These are phyloP conservation scores for Mormyrus lacerda DNA, from an alignment of 2,113 vertebrate genomes.

Conservation along the genomic window DNA sequence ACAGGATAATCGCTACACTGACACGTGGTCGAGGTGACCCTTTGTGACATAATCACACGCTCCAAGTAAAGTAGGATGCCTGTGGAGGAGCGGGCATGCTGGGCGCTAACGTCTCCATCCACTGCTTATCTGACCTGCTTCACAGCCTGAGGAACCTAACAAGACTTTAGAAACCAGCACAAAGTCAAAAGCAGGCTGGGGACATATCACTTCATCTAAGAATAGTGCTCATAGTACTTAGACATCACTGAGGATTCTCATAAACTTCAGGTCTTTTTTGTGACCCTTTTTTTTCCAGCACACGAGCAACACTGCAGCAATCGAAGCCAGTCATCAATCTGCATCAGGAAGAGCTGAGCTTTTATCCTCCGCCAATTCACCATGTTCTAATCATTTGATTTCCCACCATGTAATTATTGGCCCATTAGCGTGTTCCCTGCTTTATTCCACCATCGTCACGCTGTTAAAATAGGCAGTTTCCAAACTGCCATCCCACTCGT, in stretches of 20 bases:
- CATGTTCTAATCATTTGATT: background rate
- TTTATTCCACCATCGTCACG: background rate
- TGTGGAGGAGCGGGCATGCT: background rate
- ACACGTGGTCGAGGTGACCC: background rate
- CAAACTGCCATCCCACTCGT: background rate
- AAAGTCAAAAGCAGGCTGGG: background rate
- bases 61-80: background rate
- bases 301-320: background rate
- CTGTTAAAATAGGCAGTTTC: conserved; percentile 2
- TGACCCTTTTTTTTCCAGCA: background rate
- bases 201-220: background rate
- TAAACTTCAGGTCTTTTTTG: background rate
- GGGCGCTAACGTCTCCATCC: background rate
- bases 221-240: background rate
- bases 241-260: background rate
- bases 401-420: conserved; percentile 10
- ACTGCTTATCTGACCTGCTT: background rate
- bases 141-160: background rate
- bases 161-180: background rate
- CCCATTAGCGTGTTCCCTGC: background rate
- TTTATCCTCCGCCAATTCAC: background rate
- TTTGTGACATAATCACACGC: background rate
- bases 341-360: background rate
- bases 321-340: background rate
- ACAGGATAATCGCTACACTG: conserved; percentile 6